Percentiles rank a stretch among this genome's conserved stretches.
Evolutionary conservation across 2,888 invertebrate species (phyloP).

Genomic region (Drosophila atripex): DNA sequence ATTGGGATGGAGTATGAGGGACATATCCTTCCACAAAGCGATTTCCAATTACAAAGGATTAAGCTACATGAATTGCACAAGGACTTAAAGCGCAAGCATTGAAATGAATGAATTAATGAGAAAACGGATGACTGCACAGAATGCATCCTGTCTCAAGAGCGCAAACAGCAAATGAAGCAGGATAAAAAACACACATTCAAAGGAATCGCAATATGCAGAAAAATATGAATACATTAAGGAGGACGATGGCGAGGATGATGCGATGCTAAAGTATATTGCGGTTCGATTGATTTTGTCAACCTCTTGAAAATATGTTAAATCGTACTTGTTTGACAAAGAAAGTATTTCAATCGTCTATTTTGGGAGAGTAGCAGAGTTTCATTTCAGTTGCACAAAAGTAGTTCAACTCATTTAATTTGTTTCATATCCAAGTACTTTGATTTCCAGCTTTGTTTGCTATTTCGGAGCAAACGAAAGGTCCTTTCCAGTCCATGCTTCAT

Average conservation of each 20-base stretch:
- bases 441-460: conserved; percentile 65
- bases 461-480: conserved; percentile 3
- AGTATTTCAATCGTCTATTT: too few relatives aligned
- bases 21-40: conserved; percentile 56
- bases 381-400: too few relatives aligned
- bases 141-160: conserved; percentile 42
- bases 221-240: conserved; percentile 42
- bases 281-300: conserved; percentile 65
- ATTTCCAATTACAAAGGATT: conserved; percentile 79
- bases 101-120: conserved; percentile 62
- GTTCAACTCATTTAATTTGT: conserved; percentile 74
- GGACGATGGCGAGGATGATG: neutral
- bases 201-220: conserved; percentile 52
- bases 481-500: neutral
- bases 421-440: conserved; percentile 60
- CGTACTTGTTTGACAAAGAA: neutral
- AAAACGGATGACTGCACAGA: conserved; percentile 41
- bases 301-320: neutral
- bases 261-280: conserved; percentile 72
- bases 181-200: conserved; percentile 17
- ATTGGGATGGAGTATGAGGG: conserved; percentile 17
- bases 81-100: conserved; percentile 73
- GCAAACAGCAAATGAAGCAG: conserved; percentile 43
- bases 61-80: conserved; percentile 69
- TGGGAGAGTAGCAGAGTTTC: too few relatives aligned